A percentile compares a stretch with the other conserved stretches of the same genome.
Conservation (phyloP, 2,797 vertebrate species). For the Staurois parvus region DNA sequence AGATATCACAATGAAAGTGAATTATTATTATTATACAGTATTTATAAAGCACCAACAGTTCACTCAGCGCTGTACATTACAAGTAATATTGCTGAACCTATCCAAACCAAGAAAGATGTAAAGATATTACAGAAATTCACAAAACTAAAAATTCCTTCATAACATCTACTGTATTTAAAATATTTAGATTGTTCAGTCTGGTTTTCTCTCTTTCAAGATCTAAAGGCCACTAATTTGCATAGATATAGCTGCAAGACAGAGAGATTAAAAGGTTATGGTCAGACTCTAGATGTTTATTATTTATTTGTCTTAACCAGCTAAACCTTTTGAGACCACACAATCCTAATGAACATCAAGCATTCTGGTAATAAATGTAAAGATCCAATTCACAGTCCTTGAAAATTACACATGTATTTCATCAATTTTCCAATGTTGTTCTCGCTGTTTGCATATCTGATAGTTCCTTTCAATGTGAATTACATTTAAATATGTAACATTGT, state of each 20-base stretch:
- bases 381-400: too few relatives aligned
- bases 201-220: background rate
- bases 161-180: background rate
- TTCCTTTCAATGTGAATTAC: constrained; percentile 5
- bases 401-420: background rate
- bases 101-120: too few relatives aligned
- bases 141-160: background rate
- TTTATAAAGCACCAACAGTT: too few relatives aligned
- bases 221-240: constrained; percentile 14
- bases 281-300: background rate
- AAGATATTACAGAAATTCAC: background rate
- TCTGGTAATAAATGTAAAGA: too few relatives aligned
- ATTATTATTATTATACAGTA: too few relatives aligned
- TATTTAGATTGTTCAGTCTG: background rate
- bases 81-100: too few relatives aligned
- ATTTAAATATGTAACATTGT: constrained; percentile 1
- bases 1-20: too few relatives aligned
- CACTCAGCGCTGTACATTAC: too few relatives aligned
- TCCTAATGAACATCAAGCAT: too few relatives aligned
- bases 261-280: constrained; percentile 1
- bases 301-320: background rate
- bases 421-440: too few relatives aligned
- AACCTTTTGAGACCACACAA: background rate
- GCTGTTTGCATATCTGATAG: background rate
- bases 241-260: constrained; percentile 6